Evolutionary conservation across 2,888 invertebrate genomes (phyloP).

Genomic region (Vanessa cardui): DNA sequence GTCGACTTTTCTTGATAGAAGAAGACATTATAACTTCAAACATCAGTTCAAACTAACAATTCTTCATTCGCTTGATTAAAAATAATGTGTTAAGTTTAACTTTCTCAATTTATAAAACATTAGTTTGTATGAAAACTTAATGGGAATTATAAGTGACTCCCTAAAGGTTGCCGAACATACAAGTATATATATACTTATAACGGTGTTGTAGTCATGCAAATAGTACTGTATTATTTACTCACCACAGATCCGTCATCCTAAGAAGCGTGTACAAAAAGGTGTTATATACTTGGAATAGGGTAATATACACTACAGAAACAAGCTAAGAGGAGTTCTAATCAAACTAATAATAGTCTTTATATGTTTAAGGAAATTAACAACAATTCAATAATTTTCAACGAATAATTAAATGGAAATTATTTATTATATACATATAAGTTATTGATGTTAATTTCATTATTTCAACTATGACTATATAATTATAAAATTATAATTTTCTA

Average conservation of each 20-base stretch:
- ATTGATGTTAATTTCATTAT: too few relatives aligned
- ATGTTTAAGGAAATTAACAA: too few relatives aligned
- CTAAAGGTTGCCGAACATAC: neutral
- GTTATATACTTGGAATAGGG: constrained; percentile 56
- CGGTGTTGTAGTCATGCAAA: neutral
- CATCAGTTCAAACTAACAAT: neutral
- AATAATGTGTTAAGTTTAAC: neutral
- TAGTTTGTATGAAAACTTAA: too few relatives aligned
- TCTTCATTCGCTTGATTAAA: neutral
- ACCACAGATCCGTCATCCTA: constrained; percentile 82
- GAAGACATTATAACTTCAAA: neutral
- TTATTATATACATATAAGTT: too few relatives aligned
- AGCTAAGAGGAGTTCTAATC: neutral
- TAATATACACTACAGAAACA: constrained; percentile 33
- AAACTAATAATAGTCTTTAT: too few relatives aligned
- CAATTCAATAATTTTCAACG: too few relatives aligned
- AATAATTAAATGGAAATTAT: too few relatives aligned
- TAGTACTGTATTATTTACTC: constrained; percentile 50
- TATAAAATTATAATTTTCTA: too few relatives aligned
- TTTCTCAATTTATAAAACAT: too few relatives aligned
- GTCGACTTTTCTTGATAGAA: neutral
- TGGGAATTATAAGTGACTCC: too few relatives aligned
- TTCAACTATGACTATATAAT: too few relatives aligned
- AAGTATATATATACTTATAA: neutral
- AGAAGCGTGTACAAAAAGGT: constrained; percentile 70